phyloP scores from a whole-genome alignment of 2,888 invertebrate species.

The Iselma pallidipennis region DNA sequence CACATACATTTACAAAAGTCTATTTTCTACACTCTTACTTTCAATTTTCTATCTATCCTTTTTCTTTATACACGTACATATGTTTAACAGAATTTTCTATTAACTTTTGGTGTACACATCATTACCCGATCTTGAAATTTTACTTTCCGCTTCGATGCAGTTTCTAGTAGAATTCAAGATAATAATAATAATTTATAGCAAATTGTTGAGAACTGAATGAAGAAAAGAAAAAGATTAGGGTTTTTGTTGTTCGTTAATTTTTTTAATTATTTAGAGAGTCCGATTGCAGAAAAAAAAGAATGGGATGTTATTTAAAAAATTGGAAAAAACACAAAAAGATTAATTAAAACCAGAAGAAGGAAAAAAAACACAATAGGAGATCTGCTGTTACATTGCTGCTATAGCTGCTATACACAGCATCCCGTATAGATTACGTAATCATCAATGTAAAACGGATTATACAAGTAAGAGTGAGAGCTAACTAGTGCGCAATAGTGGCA shows the following conservation, averaged over 20 bases:
- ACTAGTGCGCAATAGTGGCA: conserved; percentile 8
- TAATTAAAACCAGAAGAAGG: conserved; percentile 2
- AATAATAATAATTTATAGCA: neutral
- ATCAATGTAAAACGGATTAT: conserved; percentile 1
- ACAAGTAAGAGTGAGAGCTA: conserved; percentile 25
- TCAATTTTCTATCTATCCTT: neutral
- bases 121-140: neutral
- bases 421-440: neutral
- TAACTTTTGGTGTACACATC: neutral
- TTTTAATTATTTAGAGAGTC: too few relatives aligned
- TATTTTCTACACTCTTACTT: conserved; percentile 1
- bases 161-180: neutral
- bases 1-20: neutral
- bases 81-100: neutral
- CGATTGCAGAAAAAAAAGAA: too few relatives aligned
- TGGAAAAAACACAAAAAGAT: conserved; percentile 4
- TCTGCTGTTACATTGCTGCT: conserved; percentile 19
- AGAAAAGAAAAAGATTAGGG: too few relatives aligned
- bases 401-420: conserved; percentile 7
- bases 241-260: too few relatives aligned
- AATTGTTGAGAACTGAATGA: conserved; percentile 3
- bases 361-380: conserved; percentile 21
- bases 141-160: neutral
- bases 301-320: too few relatives aligned
- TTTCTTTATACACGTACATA: neutral